These are phyloP conservation scores for Onthophagus taurus DNA, from an alignment of 1,140 invertebrate genomes.

Conservation along the genomic window DNA sequence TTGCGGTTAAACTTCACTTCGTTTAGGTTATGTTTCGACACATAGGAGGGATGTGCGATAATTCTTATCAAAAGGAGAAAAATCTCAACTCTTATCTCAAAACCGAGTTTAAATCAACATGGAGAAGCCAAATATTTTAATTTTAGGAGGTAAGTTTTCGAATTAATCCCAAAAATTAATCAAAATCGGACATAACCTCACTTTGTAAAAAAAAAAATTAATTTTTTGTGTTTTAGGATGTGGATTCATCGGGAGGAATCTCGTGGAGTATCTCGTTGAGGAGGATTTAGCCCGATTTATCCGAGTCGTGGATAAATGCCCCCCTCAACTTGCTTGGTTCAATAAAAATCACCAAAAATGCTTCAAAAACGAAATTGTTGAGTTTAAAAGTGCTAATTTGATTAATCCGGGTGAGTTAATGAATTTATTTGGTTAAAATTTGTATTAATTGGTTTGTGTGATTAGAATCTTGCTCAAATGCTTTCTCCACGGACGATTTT, in stretches of 20 bases:
- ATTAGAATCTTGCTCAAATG: conserved; percentile 65
- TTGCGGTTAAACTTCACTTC: too few species aligned
- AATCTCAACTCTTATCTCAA: too few species aligned
- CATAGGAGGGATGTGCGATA: too few species aligned
- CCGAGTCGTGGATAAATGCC: conserved; percentile 83
- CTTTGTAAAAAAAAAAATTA: conserved; percentile 3
- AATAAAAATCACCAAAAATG: conserved; percentile 60
- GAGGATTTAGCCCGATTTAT: conserved; percentile 68
- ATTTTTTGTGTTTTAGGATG: conserved; percentile 52
- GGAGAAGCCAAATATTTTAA: conserved; percentile 25
- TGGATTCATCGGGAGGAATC: conserved; percentile 84
- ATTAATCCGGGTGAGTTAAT: conserved; percentile 70
- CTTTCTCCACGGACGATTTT: conserved; percentile 49
- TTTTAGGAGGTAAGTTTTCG: conserved; percentile 26
- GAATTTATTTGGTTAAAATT: background rate
- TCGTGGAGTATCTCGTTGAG: conserved; percentile 69
- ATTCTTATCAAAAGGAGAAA: too few species aligned
- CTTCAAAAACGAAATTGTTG: conserved; percentile 66
- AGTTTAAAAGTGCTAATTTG: conserved; percentile 84
- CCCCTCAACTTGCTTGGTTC: conserved; percentile 83
- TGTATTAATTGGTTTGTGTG: background rate
- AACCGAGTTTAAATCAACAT: too few species aligned
- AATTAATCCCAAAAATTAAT: conserved; percentile 7
- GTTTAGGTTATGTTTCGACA: too few species aligned
- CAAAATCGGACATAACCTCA: background rate